Base-by-base conservation (phyloP, 1,140 invertebrate species). In the Lepidurus packardi region DNA sequence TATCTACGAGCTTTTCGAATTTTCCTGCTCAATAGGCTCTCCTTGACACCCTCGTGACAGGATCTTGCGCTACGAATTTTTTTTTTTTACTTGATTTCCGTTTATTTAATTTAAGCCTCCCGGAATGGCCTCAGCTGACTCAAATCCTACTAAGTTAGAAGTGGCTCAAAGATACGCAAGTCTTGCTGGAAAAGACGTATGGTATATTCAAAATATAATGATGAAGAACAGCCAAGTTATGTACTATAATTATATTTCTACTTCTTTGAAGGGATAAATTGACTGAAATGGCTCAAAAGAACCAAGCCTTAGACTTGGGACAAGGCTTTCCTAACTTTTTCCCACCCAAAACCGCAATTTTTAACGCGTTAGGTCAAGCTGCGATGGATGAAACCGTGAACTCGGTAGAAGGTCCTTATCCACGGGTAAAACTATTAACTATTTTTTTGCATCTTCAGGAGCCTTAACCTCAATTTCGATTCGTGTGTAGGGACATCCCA, bases 251-350 rank as follows among this genome's bases (percentile, higher is more conserved):
- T 34, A 34, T 34, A 34, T 34, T 34, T 16, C 8, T 65, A n/a
- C 13, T 65, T 7, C 7, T 65, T 7, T 65, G 7, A 4, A 98
- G 96, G 97, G 94, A 97, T 34, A 97, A 99, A 86, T 98, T 98
- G 84, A 94, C 93, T 79, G 90, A 92, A 80, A 84, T 99, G 73
- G 94, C 94, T 25, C 83, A 90, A 73, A 90, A 98, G 81, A 89
- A 95, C 82, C 95, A 98, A 82, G 95, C 97, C 0, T 84, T 97
- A 11, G 99, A 99, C 86, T 88, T 99, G 47, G 98, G 98, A 0
- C 97, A 99, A 89, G 98, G 98, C 3, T 99, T 98, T 86, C 96
- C 97, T 0, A 96, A 99, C 85, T 97, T 93, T 87, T 89, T 91
- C 81, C 90, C 94, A 24, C 96, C 97, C 0, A 86, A 91, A 53